Base-by-base conservation (phyloP, 37 sponge, comb jelly and placozoan species). In the Beroe forskalii region DNA sequence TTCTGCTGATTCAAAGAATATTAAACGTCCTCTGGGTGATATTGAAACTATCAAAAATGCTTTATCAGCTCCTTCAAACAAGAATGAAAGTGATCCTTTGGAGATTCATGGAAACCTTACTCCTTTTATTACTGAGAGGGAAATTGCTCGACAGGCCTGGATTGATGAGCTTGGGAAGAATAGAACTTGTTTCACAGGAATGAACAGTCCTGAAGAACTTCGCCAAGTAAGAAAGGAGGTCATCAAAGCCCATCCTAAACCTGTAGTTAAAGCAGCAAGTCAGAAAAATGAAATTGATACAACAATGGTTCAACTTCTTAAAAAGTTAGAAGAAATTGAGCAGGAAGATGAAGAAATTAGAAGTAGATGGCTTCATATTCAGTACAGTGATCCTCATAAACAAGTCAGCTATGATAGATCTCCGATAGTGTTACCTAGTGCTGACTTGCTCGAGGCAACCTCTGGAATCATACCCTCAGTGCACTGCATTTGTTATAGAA, bases 301-400 rank as follows among this genome's bases (percentile, higher is more conserved):
- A 44, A 80, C 86, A 24, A 80, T 80, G 86, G 42, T n/a, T 6
- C 86, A 80, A 43, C 48, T 80, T 27, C 35, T 80, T 25, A 25
- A 42, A 22, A 20, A 80, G 48, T 43, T 80, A 24, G 55, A 80
- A 44, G 86, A 80, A 27, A 44, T 80, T 23, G 40, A 80, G 48
- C 37, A 44, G 28, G 86, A 80, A 44, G 86, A 80, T 80, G 86
- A 80, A 12, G 86, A 44, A 38, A 80, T 80, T 9, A 40, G 86
- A 43, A 80, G 55, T 37, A 80, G 86, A 42, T 80, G 86, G 86
- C 30, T 80, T 1, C 86, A 80, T 43, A 44, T 41, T 32, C 86
- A 80, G 48, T 41, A 69, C 38, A 69, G 72, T 32, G 32, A 69
- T 36, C 72, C 72, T 17, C 55, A 48, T 12, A 32, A 32, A 36